Evolutionary conservation across 2,888 invertebrate species (phyloP), one percentile per base, ranked within the genome.

Genomic region (Tiliacea citrago): DNA sequence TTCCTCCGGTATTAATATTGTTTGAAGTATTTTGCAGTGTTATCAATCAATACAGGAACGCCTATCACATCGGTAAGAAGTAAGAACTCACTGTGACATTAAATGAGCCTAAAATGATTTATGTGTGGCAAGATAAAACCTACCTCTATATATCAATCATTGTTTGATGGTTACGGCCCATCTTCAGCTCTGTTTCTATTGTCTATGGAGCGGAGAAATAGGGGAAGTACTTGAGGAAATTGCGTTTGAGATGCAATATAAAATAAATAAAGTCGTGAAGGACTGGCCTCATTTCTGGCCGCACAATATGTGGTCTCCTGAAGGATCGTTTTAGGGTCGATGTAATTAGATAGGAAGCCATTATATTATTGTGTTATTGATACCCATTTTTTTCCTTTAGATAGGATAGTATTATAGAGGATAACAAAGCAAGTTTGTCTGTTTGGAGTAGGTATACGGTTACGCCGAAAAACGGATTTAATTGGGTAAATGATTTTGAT

Each of bases 101-200:
- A 90, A 91, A 90, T 89, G 90, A 90, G 89, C 89, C 83, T 86
- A 84, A 89, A 89, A 91, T 92, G 91, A 91, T 92, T 91, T 90
- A 91, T 92, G 87, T 85, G 84, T 78, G 87, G 81, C 81, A 75
- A 88, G 86, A 89, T 84, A 91, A 90, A 90, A 90, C 87, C 83
- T 82, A 85, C 77, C 75, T 82, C 84, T 86, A 86, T 67, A 69
- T 86, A 88, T 92, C 89, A 89, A 91, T 92, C 90, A 90, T 91
- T 84, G 73, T 78, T 74, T 68, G 78, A 73, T 68, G 73, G 76
- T 79, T 65, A 76, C 68, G 69, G 55, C 67, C 65, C 79, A 85
- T 79, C 69, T 73, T 75, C 74, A 80, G 74, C 42, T 73, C 81
- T 74, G 75, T 82, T 84, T 73, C 78, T 79, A 82, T 89, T 88